phyloP scores from a whole-genome alignment of 1,140 invertebrate species.

The Nasonia longicornis region DNA sequence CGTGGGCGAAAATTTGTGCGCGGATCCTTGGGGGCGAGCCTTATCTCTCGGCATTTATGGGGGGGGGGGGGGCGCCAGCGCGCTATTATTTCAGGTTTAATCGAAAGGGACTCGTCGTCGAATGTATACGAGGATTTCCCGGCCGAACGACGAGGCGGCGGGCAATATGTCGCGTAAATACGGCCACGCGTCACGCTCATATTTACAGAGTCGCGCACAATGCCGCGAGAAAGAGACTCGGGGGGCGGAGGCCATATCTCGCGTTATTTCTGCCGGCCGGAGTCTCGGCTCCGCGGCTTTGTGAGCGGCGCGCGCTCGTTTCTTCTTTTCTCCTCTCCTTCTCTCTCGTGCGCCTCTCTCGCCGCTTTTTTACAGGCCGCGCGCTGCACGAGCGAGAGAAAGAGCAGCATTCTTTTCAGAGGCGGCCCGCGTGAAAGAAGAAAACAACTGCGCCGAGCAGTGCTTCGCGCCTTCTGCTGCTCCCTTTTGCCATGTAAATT shows the following conservation, averaged over 20 bases:
- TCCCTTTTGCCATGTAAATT: slow-evolving; percentile 36
- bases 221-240: background rate
- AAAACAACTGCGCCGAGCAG: slow-evolving; percentile 1
- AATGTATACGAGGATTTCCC: background rate
- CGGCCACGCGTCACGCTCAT: slow-evolving; percentile 18
- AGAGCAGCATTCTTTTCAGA: slow-evolving; percentile 24
- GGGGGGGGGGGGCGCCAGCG: too few species aligned
- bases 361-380: background rate
- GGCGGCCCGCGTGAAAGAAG: background rate
- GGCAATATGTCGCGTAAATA: too few species aligned
- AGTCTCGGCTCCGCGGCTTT: background rate
- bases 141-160: too few species aligned
- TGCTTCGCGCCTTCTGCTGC: background rate
- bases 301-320: too few species aligned
- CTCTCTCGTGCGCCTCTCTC: background rate
- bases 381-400: background rate
- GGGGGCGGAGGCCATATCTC: slow-evolving; percentile 8
- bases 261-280: slow-evolving; percentile 20
- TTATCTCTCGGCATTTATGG: background rate
- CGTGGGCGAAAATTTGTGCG: background rate
- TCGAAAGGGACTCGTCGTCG: background rate
- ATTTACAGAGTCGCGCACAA: slow-evolving; percentile 29
- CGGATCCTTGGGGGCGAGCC: background rate
- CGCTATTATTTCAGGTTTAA: background rate
- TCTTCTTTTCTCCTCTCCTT: background rate